Base-by-base conservation (phyloP, 2,888 invertebrate species). In the Cantharis nigra region DNA sequence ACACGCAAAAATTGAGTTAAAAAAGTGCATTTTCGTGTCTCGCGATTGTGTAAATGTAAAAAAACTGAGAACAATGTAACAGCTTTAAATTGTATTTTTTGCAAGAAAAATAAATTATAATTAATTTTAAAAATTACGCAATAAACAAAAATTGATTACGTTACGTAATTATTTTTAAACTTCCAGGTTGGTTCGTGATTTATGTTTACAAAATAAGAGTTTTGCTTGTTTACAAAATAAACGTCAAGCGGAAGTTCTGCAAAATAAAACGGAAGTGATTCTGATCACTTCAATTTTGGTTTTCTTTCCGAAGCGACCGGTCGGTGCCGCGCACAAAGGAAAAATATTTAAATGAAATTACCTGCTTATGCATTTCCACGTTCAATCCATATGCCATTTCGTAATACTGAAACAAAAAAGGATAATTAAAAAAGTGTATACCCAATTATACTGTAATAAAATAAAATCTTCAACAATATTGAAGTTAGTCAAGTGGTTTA, bases 301-400 rank as follows among this genome's bases (percentile, higher is more conserved):
- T n/a, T 49, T 49, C 13, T 49, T n/a, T 49, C 13, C 3, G 14
- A 64, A 64, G 20, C 13, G 7, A n/a, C 1, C n/a, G 49, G 13
- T 3, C 9, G 13, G 13, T 13, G 3, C 13, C 2, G 49, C 49
- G n/a, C 49, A 49, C 49, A n/a, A 49, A 49, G 49, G n/a, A n/a
- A 49, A 30, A 49, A n/a, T 49, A 49, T 49, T 49, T 49, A 63
- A 69, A 72, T 63, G 13, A 62, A 13, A 93, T 91, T 91, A 96
- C 96, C 95, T 98, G 97, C 92, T 98, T 98, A 90, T 97, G 97
- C 96, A 98, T 97, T 91, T 98, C 98, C 88, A 97, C 97, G 90
- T 97, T 97, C 88, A 98, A 93, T 83, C 97, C 97, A 90, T 97
- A 97, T 74, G 97, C 97, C 97, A 98, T 97, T 92, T 98, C 98